Evolutionary conservation across 2,113 vertebrate species (phyloP).

Genomic region (Rhynchopsitta pachyrhyncha): DNA sequence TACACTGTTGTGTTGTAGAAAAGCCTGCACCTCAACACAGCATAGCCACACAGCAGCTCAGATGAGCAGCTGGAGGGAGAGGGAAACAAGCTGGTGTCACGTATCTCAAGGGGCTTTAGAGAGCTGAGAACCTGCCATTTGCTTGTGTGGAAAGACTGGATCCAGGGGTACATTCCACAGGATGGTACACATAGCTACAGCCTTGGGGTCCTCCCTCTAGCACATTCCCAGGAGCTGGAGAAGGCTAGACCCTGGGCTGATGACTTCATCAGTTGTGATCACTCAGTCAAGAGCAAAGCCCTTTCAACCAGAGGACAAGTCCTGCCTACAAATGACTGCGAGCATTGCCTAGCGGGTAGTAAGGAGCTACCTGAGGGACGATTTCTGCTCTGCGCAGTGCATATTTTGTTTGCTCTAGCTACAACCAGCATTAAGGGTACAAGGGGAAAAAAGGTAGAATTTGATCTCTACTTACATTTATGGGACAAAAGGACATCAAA

Average conservation of each 20-base stretch:
- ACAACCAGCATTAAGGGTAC: background rate
- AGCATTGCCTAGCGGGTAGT: fast-evolving
- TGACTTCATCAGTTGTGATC: background rate
- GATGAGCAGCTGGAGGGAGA: background rate
- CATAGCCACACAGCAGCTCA: background rate
- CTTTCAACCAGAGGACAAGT: background rate
- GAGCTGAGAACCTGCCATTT: background rate
- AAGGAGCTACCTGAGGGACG: background rate
- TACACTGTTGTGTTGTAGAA: background rate
- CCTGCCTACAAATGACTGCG: background rate
- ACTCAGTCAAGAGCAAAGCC: background rate
- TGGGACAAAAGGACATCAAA: conserved; percentile 82
- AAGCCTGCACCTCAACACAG: fast-evolving
- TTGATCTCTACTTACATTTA: conserved; percentile 79
- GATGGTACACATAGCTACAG: fast-evolving
- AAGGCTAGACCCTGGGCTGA: background rate
- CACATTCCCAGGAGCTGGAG: background rate
- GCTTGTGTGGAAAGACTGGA: background rate
- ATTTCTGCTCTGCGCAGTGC: too few species aligned
- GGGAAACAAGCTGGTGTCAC: fast-evolving
- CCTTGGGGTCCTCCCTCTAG: background rate
- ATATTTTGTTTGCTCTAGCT: background rate
- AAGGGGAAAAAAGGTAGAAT: background rate
- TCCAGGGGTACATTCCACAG: background rate
- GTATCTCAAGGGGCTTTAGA: background rate